Evolutionary conservation across 2,888 invertebrate species (phyloP), one percentile per base, ranked within the genome.

Genomic region (Callyntrura guangdongensis): DNA sequence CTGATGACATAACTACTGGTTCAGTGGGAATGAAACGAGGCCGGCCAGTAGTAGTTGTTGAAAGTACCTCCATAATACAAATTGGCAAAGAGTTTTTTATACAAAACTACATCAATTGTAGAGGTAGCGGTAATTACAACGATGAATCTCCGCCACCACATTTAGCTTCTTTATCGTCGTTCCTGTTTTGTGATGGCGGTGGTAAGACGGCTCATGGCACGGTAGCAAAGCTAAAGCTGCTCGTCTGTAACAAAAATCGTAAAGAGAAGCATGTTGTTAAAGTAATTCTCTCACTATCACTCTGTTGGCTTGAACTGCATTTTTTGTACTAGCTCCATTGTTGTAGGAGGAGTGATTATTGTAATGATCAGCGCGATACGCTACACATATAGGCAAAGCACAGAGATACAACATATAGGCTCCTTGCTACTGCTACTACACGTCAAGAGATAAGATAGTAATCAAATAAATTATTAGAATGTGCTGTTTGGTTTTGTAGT

Each of bases 11-110:
- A 88, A 82, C 88, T 88, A 84, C 84, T 79, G 77, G 79, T 84
- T 91, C 69, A 84, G 86, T 87, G 91, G 91, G 91, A 91, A 91
- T 86, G 69, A 91, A 91, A 83, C 91, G 91, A 91, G 91, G 91
- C 53, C 91, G 91, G 86, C 86, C 86, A 91, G 83, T 87, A 91
- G 83, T 87, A 69, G 91, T 56, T 25, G 83, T 84, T 53, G 89
- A n/a, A 74, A 91, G 77, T 59, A 91, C 91, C 86, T 91, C 91
- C 91, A 91, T 91, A 67, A 67, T 84, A 85, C 14, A 59, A 77
- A 64, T 25, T 36, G 25, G 56, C 25, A 17, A 81, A n/a, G 56
- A 61, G 49, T 22, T 61, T 22, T 61, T 81, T 61, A 36, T 27
- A 61, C 81, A 45, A 81, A 81, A 45, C 47, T 22, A 17, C 61